Evolutionary conservation across 2,113 vertebrate species (phyloP).

Genomic region (Hippocampus abdominalis): DNA sequence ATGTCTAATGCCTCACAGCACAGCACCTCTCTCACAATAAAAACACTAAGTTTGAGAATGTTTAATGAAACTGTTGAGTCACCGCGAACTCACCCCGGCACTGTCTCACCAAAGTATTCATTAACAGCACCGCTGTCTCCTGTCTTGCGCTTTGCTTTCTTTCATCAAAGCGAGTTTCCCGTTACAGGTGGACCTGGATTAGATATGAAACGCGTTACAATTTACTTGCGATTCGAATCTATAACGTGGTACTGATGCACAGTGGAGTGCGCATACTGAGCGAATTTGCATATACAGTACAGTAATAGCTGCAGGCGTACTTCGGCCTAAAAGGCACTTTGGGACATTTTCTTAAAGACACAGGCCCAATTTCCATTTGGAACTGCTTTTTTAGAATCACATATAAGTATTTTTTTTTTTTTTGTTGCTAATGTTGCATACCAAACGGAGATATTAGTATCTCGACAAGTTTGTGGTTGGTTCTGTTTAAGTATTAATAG

Average conservation of each 20-base stretch:
- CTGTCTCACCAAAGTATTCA: not conserved
- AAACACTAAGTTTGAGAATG: not conserved
- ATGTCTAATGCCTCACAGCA: not conserved
- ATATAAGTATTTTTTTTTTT: not conserved
- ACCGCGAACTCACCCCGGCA: not conserved
- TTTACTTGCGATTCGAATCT: not conserved
- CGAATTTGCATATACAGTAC: no score
- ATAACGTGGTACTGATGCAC: no score
- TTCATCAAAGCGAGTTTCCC: not conserved
- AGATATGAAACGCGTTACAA: slow-evolving; percentile 14
- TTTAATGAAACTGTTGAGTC: not conserved
- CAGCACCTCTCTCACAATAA: not conserved
- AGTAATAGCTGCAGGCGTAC: no score
- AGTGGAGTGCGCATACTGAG: not conserved
- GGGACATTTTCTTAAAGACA: not conserved
- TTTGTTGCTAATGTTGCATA: not conserved
- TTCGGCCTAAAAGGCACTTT: no score
- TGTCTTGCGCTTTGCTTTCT: not conserved
- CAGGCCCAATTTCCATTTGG: not conserved
- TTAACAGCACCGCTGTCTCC: not conserved
- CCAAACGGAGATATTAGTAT: not conserved
- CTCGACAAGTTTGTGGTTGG: not conserved
- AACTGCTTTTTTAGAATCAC: not conserved
- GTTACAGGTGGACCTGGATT: not conserved
- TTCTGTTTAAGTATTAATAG: not conserved